Percentiles rank a stretch among this genome's conserved stretches.
These are phyloP conservation scores for Cynopterus brachyotis DNA, from an alignment of 2,113 vertebrate genomes.

Conservation along the genomic window DNA sequence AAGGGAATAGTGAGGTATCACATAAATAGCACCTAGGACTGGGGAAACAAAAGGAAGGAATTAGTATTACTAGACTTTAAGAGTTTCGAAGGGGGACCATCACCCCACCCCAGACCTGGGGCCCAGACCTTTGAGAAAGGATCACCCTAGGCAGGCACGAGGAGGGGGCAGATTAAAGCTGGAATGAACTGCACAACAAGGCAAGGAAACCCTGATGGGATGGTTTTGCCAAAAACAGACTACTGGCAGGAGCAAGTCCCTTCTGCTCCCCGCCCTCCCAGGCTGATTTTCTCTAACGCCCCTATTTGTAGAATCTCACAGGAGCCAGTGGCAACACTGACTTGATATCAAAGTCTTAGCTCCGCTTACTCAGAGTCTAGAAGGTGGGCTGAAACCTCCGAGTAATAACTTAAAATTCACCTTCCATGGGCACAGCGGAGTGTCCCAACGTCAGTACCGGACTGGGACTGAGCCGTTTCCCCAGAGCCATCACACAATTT, in stretches of 20 bases:
- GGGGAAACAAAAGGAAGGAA: neutral
- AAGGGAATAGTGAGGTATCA: neutral
- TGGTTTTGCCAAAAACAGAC: neutral
- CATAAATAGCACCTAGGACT: neutral
- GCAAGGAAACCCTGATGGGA: neutral
- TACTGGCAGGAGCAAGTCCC: neutral
- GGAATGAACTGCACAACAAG: neutral
- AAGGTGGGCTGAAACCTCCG: neutral
- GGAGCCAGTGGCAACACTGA: neutral
- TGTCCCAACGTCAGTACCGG: fast-evolving
- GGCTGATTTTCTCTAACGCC: no score
- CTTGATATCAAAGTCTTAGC: neutral
- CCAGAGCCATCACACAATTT: neutral
- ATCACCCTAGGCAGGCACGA: neutral
- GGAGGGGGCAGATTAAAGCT: neutral
- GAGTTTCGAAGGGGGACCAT: neutral
- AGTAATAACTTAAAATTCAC: neutral
- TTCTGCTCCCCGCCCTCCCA: neutral
- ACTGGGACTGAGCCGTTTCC: neutral
- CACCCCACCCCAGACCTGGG: fast-evolving
- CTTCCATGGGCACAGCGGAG: fast-evolving
- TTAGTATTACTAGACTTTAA: neutral
- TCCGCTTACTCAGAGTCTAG: neutral
- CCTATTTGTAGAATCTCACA: fast-evolving
- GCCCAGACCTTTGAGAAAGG: neutral